Conservation (phyloP, 2,888 invertebrate species). For the Phyllotreta striolata region DNA sequence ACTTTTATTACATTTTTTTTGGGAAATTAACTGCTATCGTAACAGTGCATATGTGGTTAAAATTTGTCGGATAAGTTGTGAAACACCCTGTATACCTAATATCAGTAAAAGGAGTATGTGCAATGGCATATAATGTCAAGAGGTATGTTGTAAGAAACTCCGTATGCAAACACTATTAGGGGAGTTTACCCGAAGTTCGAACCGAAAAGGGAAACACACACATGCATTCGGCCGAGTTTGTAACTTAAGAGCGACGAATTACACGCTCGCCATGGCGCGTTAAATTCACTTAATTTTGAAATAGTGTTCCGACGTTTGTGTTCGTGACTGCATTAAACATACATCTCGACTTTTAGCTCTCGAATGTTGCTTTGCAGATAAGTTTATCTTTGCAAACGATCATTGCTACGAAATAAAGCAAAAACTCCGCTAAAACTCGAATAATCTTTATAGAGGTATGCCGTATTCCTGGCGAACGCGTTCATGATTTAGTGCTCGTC, state of each 20-base stretch:
- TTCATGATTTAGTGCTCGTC: no score
- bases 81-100: no score
- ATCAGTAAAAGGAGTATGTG: no score
- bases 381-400: constrained; percentile 9
- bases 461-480: no score
- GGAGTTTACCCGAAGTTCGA: constrained; percentile 22
- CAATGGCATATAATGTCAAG: no score
- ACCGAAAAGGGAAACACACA: constrained; percentile 10
- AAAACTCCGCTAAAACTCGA: no score
- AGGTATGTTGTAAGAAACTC: no score
- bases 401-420: background rate
- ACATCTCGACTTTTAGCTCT: constrained; percentile 23
- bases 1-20: no score
- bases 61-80: no score
- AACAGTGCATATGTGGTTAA: no score
- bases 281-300: constrained; percentile 29
- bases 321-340: constrained; percentile 29
- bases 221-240: constrained; percentile 13
- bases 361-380: constrained; percentile 17
- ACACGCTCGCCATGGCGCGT: constrained; percentile 21
- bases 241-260: constrained; percentile 22
- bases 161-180: constrained; percentile 8
- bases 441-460: no score
- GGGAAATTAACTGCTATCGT: no score
- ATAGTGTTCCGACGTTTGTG: constrained; percentile 22